These are phyloP conservation scores for Diachrysia chrysitis DNA, from an alignment of 2,888 invertebrate species.

Conservation along the genomic window DNA sequence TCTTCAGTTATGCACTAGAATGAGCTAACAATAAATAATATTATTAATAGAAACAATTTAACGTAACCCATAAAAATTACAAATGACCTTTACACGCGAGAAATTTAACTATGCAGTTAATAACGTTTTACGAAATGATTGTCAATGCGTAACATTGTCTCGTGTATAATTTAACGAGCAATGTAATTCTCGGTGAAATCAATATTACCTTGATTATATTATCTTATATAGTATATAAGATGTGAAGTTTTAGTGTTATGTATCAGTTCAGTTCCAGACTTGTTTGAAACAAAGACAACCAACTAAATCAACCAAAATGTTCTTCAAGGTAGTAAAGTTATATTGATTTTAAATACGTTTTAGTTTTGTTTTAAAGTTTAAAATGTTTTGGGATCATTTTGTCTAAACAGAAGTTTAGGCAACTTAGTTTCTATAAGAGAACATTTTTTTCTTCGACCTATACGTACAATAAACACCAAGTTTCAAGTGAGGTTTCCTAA, in stretches of 20 bases:
- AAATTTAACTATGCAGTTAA: neutral
- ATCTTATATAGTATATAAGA: conserved; percentile 40
- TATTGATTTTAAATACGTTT: neutral
- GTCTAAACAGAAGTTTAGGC: no score
- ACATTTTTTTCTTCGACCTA: no score
- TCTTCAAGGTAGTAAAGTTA: conserved; percentile 19
- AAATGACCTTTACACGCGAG: conserved; percentile 17
- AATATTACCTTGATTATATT: conserved; percentile 35
- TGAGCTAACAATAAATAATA: neutral
- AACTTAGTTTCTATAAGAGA: no score
- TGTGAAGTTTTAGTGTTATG: conserved; percentile 8
- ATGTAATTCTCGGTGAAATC: conserved; percentile 35
- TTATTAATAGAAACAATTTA: neutral
- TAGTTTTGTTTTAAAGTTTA: neutral
- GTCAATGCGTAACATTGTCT: conserved; percentile 22
- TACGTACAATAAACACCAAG: no score
- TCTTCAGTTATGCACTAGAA: neutral
- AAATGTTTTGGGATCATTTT: no score
- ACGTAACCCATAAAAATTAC: neutral
- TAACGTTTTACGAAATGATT: conserved; percentile 13
- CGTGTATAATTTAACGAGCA: conserved; percentile 25
- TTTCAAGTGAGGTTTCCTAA: no score
- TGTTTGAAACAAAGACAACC: neutral
- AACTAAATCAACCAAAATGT: conserved; percentile 11
- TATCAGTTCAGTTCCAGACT: conserved; percentile 27